Base-by-base conservation (phyloP, 2,113 vertebrate genomes). In the Phalacrocorax carbo region DNA sequence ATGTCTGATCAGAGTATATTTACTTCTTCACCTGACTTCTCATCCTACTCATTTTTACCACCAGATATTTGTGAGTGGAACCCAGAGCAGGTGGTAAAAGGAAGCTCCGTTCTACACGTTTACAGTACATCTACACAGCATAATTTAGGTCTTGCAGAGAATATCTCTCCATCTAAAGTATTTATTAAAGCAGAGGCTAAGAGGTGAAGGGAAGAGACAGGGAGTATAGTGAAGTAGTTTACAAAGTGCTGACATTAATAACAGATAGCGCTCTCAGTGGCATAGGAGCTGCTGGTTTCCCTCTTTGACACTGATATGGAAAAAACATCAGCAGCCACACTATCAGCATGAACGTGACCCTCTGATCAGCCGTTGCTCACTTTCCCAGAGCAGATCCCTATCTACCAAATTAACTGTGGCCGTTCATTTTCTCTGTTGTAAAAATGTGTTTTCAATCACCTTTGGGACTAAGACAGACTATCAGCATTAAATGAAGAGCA, bases 221-320 rank as follows among this genome's bases (percentile, higher is more conserved):
- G 83, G 62, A 93, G 51, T 52, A 80, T 1, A 89, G 81, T 79
- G 73, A 89, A 93, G 93, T 82, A 93, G 93, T 93, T 96, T 95
- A 96, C 96, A 91, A 95, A 94, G 94, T 93, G 90, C 86, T 96
- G 93, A 95, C 94, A 91, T 29, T 94, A 73, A 48, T 93, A 87
- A 73, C 70, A 94, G 95, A 94, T 80, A 95, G 76, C 15, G 6
- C 51, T 77, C 49, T 80, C 78, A 22, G 6, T 91, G 93, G 81
- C 62, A 79, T 30, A 79, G 54, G 62, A 93, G 86, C 86, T 95
- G 83, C 87, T 96, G 95, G 78, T 90, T 95, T 96, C 81, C 70
- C 73, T 97, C 96, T 94, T 85, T 88, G 66, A 97, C 94, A 89
- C 93, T 2, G 84, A 95, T 95, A 95, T 11, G 78, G 73, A 76